These are phyloP conservation scores for Pogonomyrmex californicus DNA, from an alignment of 1,140 invertebrate species.

Conservation along the genomic window DNA sequence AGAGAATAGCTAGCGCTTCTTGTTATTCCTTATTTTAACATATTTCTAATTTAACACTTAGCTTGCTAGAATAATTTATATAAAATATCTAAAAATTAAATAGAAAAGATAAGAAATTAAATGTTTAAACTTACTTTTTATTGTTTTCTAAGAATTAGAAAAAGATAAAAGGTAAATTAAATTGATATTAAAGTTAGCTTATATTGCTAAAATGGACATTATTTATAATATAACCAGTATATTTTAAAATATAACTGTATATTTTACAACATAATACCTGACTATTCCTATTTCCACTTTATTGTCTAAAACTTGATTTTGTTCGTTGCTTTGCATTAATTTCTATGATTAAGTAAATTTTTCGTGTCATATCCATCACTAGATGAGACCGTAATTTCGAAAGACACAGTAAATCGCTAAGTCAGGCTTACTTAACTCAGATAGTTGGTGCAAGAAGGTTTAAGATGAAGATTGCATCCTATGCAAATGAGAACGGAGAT, in stretches of 20 bases:
- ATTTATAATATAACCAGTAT: background rate
- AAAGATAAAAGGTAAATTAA: too few species aligned
- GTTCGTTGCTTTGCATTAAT: conserved; percentile 5
- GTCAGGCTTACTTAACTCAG: conserved; percentile 35
- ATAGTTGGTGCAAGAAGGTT: conserved; percentile 31
- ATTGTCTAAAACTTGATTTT: background rate
- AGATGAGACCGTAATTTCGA: conserved; percentile 16
- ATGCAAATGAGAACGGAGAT: conserved; percentile 20
- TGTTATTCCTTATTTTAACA: background rate
- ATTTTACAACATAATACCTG: background rate
- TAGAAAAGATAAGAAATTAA: background rate
- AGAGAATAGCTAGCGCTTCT: background rate
- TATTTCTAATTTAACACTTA: background rate
- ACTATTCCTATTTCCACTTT: background rate
- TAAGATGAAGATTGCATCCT: conserved; percentile 42
- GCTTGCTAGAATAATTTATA: background rate
- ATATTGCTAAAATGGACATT: too few species aligned
- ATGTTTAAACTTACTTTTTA: background rate
- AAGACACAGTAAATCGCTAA: conserved; percentile 29
- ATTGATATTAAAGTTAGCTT: too few species aligned
- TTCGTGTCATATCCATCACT: background rate
- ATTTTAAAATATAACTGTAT: background rate
- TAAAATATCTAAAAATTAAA: too few species aligned
- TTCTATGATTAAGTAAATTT: conserved; percentile 30
- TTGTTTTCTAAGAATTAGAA: background rate